These are phyloP conservation scores for Dysidea cf. avara DNA, from an alignment of 37 sponge, comb jelly and placozoan species.

Conservation along the genomic window DNA sequence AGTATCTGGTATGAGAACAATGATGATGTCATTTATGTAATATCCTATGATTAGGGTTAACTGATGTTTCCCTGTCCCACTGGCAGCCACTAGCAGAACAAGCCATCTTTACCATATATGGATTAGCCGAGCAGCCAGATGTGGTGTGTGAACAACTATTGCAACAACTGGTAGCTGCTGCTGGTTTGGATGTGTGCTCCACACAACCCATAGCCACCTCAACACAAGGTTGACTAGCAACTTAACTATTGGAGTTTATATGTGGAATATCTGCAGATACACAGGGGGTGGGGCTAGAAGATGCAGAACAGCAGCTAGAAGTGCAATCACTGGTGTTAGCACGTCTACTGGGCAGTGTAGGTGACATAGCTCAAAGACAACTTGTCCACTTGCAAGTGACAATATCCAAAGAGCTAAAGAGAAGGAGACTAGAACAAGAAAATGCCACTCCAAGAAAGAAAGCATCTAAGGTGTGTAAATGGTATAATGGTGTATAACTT, in stretches of 20 bases:
- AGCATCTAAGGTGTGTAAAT: too few relatives aligned
- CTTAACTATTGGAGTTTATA: too few relatives aligned
- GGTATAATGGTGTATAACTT: not conserved
- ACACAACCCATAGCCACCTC: not conserved
- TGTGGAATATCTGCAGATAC: too few relatives aligned
- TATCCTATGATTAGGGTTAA: too few relatives aligned
- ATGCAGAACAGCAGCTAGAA: too few relatives aligned
- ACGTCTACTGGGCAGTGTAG: conserved; percentile 56
- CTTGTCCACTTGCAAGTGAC: conserved; percentile 59
- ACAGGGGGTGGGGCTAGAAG: too few relatives aligned
- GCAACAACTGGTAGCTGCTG: conserved; percentile 38
- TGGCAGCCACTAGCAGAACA: conserved; percentile 85
- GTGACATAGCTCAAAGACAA: conserved; percentile 57
- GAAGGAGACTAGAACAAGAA: conserved; percentile 35
- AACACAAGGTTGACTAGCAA: not conserved
- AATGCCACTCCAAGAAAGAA: too few relatives aligned
- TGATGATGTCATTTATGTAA: too few relatives aligned
- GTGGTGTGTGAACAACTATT: conserved; percentile 43
- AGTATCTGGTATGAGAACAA: too few relatives aligned
- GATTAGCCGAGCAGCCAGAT: conserved; percentile 69
- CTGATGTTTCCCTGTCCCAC: not conserved
- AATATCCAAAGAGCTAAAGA: conserved; percentile 57
- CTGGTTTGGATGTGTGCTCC: too few relatives aligned
- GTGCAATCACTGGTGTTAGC: conserved; percentile 42
- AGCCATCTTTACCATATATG: conserved; percentile 72